Conservation (phyloP, 2,113 vertebrate genomes). For the Oreochromis tanganicae region DNA sequence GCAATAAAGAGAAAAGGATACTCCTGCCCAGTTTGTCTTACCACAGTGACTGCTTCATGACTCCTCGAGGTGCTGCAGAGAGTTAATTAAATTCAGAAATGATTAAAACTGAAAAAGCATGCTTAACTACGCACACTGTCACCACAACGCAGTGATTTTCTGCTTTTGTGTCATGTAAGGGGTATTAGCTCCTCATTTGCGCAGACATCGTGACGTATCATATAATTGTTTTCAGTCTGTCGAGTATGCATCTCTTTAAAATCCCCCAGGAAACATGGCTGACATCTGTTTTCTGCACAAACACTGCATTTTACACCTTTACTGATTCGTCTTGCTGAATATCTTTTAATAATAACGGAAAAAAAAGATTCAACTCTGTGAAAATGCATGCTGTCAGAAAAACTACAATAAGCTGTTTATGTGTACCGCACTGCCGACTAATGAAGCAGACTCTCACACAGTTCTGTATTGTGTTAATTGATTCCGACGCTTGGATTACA, state of each 20-base stretch:
- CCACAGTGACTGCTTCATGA: background rate
- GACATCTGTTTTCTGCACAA: background rate
- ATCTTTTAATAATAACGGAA: background rate
- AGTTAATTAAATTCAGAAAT: background rate
- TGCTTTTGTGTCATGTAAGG: background rate
- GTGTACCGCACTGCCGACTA: background rate
- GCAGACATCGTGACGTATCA: background rate
- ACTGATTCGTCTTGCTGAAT: background rate
- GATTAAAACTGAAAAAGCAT: background rate
- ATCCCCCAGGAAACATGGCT: background rate
- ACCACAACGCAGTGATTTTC: background rate
- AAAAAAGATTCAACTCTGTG: background rate
- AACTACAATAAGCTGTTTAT: background rate
- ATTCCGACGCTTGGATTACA: background rate
- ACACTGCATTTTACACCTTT: background rate
- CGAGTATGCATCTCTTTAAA: background rate
- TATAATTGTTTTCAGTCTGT: background rate
- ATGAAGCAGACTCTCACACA: background rate
- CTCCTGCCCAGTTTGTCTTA: background rate
- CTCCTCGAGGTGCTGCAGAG: background rate
- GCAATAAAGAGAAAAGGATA: background rate
- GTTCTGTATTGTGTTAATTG: background rate
- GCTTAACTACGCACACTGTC: background rate
- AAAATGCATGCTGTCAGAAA: background rate
- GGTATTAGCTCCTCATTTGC: background rate